Evolutionary conservation across 2,113 vertebrate genomes (phyloP).

Genomic region (Pseudorhombus dupliciocellatus): DNA sequence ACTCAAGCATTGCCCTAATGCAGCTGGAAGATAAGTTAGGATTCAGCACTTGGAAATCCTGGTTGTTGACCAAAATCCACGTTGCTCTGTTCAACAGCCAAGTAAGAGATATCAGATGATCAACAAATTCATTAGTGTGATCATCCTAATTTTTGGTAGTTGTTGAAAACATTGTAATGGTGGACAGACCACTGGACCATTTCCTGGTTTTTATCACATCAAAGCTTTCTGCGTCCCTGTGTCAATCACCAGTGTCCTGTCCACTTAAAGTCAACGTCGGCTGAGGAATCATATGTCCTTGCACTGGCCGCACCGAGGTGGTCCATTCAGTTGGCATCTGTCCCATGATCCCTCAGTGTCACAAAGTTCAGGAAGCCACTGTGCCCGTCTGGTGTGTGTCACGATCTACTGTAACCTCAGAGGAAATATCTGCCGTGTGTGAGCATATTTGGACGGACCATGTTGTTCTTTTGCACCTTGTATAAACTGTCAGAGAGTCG

Average conservation of each 20-base stretch:
- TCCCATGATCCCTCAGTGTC: constrained; percentile 44
- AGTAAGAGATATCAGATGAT: background rate
- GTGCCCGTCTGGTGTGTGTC: constrained; percentile 49
- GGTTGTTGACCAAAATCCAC: no score
- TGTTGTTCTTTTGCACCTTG: constrained; percentile 4
- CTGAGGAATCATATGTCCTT: constrained; percentile 51
- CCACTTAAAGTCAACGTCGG: constrained; percentile 21
- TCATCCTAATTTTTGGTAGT: background rate
- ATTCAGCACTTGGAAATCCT: no score
- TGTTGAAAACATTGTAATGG: background rate
- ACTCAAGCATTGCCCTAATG: no score
- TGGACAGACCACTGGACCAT: background rate
- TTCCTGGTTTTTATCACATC: background rate
- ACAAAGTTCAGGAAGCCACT: constrained; percentile 46
- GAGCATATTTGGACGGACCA: constrained; percentile 5
- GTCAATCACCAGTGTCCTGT: constrained; percentile 22
- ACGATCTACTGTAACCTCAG: constrained; percentile 31
- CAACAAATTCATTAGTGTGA: background rate
- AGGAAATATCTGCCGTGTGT: constrained; percentile 13
- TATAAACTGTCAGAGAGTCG: background rate
- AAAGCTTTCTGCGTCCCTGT: constrained; percentile 9
- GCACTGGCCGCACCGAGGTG: constrained; percentile 21
- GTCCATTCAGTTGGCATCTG: constrained; percentile 66
- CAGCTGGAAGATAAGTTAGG: no score
- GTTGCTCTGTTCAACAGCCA: no score